Evolutionary conservation across 2,113 vertebrate species (phyloP), one percentile per base, ranked within the genome.

Genomic region (Ivindomyrus marchei): DNA sequence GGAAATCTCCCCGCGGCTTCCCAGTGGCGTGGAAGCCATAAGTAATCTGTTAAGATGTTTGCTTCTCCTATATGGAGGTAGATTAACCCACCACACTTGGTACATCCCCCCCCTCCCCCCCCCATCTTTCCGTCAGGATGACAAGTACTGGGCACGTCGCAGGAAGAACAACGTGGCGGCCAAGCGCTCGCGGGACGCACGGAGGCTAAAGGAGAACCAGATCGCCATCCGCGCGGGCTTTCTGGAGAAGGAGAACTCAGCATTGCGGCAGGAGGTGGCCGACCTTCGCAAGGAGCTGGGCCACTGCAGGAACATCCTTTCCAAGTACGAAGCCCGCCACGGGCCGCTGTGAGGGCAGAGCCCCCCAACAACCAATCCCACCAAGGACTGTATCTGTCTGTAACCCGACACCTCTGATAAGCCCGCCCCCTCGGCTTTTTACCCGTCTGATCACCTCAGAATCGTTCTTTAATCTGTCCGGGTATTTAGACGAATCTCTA

Each of bases 131-230:
- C 96, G 95, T 77, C 97, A 99, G 98, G 98, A 99, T 58, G 98
- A 99, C 93, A 97, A 94, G 93, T 99, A 99, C 97, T 99, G 98
- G 98, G 97, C 97, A 0, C 94, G 98, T 90, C 98, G 98, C 92
- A 97, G 97, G 96, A 99, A 99, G 98, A 99, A 99, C 97, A 99
- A 99, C 95, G 96, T 99, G 94, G 98, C 98, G 0, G 98, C 98
- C 17, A 99, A 99, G 94, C 96, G 98, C 0, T 99, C 98, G 0
- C 96, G 98, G 19, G 98, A 99, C 0, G 98, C 98, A 0, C 97
- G 98, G 47, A 94, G 98, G 89, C 97, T 99, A 90, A 99, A 99
- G 95, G 98, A 99, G 95, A 99, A 99, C 94, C 98, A 99, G 97
- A 99, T 99, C 80, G 98, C 98, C 95, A 99, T 99, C 95, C 97